Evolutionary conservation across 2,113 vertebrate species (phyloP), one percentile per base, ranked within the genome.

Genomic region (Pterocles gutturalis): DNA sequence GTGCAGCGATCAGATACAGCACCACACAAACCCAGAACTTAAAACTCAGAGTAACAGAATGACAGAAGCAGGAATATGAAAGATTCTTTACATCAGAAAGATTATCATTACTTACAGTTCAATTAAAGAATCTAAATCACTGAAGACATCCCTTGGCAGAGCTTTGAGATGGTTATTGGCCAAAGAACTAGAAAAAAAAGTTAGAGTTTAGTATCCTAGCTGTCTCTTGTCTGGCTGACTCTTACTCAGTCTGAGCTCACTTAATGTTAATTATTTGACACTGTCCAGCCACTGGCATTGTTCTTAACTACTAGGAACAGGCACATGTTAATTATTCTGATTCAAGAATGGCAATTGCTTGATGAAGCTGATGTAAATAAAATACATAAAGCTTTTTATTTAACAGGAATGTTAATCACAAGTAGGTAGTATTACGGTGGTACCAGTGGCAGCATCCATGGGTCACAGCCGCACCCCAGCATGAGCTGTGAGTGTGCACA

Each of bases 111-210:
- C 99, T 99, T 97, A 99, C 99, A 99, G 98, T 97, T 99, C 99
- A 97, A 99, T 99, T 90, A 99, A 97, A 82, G 99, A 99, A 93
- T 99, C 99, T 97, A 99, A 98, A 96, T 99, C 99, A 33, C 93
- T 98, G 97, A 99, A 99, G 97, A 99, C 97, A 46, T 99, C 99
- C 96, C 99, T 98, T 53, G 99, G 99, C 96, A 99, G 98, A 86
- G 98, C 97, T 98, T 98, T 99, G 85, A 99, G 99, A 83, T 99
- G 98, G 98, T 99, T 99, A 98, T 99, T 99, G 85, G 99, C 99
- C 98, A 99, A 98, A 97, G 99, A 99, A 96, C 99, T 99, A 94
- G 81, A 97, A 98, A 91, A 94, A 83, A 98, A 97, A 96, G 91
- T 92, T 72, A 96, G 82, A 94, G 85, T 46, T 97, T 92, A 95